Evolutionary conservation across 2,888 invertebrate species (phyloP), one percentile per base, ranked within the genome.

Genomic region (Trichacis sp.): DNA sequence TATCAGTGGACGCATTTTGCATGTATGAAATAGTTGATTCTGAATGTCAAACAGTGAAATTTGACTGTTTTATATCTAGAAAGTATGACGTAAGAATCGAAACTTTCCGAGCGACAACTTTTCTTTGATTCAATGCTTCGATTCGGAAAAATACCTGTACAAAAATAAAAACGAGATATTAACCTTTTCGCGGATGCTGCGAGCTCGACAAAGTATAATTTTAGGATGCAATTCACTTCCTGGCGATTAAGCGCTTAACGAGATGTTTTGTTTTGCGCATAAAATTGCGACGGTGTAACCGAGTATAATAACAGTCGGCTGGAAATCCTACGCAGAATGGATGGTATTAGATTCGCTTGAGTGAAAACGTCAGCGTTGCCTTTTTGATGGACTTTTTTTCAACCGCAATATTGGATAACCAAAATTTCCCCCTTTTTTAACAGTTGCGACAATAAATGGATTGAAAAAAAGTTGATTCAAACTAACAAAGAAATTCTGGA

Each of bases 341-440:
- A 6, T 50, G 42, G 52, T 50, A 61, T 61, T 61, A 58, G 57
- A 58, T 55, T 61, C 66, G 55, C 61, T 62, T 51, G 61, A 58
- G 58, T 38, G 66, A 58, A 61, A 58, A 62, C 66, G 55, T 53
- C 61, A 53, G 60, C 61, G 12, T 53, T 56, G 49, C 48, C 53
- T 50, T 59, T 63, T 50, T 59, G 57, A n/a, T 65, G 54, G 54
- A 47, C 52, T 63, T 56, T 63, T 58, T 61, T 56, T 54, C 18
- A 30, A 64, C 62, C 64, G 64, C 64, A 59, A 61, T 50, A 53
- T 40, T 56, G 52, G 57, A 49, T 56, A 64, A 68, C 59, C 59
- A 49, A 62, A 61, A 64, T 64, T 53, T 14, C 15, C 36, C 36
- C 12, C 12, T 11, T 36, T 12, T 12, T n/a, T 9, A 3, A 11